phyloP scores from a whole-genome alignment of 2,797 vertebrate species.

The Rachycentron canadum region DNA sequence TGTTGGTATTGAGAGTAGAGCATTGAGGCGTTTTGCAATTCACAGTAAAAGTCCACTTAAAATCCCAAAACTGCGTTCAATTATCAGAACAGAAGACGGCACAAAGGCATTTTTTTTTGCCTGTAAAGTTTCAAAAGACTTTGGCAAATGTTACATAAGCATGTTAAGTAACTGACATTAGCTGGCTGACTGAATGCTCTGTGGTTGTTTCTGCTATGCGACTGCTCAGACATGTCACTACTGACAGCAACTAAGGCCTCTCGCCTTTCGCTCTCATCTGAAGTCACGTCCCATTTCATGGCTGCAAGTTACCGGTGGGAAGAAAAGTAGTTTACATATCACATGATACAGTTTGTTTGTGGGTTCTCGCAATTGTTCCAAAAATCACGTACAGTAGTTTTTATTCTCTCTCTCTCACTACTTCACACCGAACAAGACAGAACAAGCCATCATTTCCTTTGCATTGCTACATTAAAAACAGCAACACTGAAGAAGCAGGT shows the following conservation, averaged over 20 bases:
- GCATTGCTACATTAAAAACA: neutral
- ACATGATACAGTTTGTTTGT: neutral
- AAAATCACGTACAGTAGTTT: neutral
- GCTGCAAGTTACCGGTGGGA: neutral
- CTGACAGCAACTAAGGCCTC: neutral
- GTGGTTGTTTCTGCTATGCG: constrained; percentile 13
- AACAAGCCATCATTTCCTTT: neutral
- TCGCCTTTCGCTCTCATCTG: constrained; percentile 12
- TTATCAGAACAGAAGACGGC: neutral
- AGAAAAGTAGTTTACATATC: no score
- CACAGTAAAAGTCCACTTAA: constrained; percentile 1
- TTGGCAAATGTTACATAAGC: constrained; percentile 56
- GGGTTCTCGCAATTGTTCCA: neutral
- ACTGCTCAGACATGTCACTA: constrained; percentile 10
- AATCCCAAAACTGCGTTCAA: neutral
- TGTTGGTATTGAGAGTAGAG: constrained; percentile 2
- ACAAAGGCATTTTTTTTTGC: constrained; percentile 20
- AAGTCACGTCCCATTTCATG: neutral
- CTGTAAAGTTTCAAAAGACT: constrained; percentile 31
- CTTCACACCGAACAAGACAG: constrained; percentile 2
- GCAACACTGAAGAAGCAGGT: no score
- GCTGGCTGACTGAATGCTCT: constrained; percentile 27
- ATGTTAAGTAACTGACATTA: constrained; percentile 64
- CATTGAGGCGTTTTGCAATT: neutral
- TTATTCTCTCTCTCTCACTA: neutral